Base-by-base conservation (phyloP, 1,140 invertebrate species). In the Trialeurodes vaporariorum region DNA sequence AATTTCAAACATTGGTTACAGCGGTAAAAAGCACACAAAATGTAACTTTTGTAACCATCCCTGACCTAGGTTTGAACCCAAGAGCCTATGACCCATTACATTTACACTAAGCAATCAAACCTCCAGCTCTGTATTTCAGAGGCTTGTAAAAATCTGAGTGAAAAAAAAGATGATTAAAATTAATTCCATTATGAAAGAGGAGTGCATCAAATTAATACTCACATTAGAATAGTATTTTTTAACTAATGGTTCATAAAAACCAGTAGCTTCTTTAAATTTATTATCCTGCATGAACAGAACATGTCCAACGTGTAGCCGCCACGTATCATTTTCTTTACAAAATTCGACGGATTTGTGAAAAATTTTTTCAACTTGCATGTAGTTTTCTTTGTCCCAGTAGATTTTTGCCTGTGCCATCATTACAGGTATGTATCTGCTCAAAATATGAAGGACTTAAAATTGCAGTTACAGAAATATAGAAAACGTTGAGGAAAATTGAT, bases 341-440 rank as follows among this genome's bases (percentile, higher is more conserved):
- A 98, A 98, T 77, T 99, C 97, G 0, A 94, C 93, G 62, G 95
- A 98, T 78, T 96, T 96, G 25, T 94, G 85, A 75, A 96, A 96
- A 69, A 96, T 92, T 76, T 93, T 93, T 76, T 96, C 93, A 0
- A 97, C 94, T 77, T 97, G 93, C 1, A 86, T 80, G 76, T 98
- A 99, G 77, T 98, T 95, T 76, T 96, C 93, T 74, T 93, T 83
- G 68, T 98, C 95, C 97, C 97, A 99, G 75, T 96, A 97, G 71
- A 99, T 97, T 84, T 97, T 98, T 0, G 96, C 96, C 79, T 99
- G 96, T 1, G 96, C 93, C 96, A 99, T 98, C 12, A 99, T 82
- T 17, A 98, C 93, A 0, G 97, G 96, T 68, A 98, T 84, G 73
- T 89, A 91, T 58, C 83, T 85, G 67, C 63, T 72, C 70, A 67